A percentile compares a stretch with the other conserved stretches of the same genome.
Conservation (phyloP, 2,113 vertebrate genomes). For the Psettodes erumei region DNA sequence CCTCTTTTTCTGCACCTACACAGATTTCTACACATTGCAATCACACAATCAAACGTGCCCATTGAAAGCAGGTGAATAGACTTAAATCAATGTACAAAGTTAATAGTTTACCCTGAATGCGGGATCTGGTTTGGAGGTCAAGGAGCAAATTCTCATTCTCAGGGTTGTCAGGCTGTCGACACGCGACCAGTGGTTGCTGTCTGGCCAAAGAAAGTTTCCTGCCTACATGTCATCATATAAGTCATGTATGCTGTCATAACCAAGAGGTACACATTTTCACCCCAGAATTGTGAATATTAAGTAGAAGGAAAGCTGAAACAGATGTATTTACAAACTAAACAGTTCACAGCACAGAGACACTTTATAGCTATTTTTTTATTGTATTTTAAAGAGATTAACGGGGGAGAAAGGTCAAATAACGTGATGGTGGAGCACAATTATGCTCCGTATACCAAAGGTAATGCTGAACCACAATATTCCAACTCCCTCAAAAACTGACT, state of each 20-base stretch:
- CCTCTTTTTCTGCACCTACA: background rate
- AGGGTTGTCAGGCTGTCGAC: background rate
- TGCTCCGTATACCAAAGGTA: background rate
- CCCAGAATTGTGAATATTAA: background rate
- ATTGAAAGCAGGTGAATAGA: background rate
- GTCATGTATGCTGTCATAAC: background rate
- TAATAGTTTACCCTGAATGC: background rate
- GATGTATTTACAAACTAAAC: background rate
- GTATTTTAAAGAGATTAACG: background rate
- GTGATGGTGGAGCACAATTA: background rate
- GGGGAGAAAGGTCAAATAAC: background rate
- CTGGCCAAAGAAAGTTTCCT: background rate
- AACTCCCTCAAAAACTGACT: no score
- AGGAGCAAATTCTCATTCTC: background rate
- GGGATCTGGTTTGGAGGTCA: slow-evolving; percentile 30
- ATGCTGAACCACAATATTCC: background rate
- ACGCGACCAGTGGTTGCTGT: background rate
- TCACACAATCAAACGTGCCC: background rate
- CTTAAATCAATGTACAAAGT: background rate
- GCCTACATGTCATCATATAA: no score
- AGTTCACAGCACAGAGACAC: background rate
- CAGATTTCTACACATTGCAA: background rate
- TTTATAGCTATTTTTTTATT: background rate
- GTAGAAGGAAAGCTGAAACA: background rate
- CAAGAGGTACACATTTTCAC: background rate